These are phyloP conservation scores for Onychomys torridus DNA, from an alignment of 2,797 vertebrate genomes.

Conservation along the genomic window DNA sequence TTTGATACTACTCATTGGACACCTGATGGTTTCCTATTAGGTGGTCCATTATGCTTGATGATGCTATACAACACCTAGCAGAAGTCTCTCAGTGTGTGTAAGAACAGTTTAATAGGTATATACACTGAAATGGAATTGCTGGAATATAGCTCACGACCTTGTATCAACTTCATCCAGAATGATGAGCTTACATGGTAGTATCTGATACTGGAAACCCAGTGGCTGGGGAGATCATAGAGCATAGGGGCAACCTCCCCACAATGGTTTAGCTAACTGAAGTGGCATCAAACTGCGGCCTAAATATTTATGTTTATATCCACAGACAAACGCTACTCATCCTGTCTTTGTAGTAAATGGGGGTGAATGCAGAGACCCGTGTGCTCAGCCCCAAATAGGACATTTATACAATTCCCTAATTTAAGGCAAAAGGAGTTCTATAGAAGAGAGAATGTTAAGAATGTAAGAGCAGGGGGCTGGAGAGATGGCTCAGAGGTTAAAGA, in stretches of 20 bases:
- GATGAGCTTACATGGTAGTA: background rate
- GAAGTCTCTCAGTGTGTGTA: slow-evolving; percentile 16
- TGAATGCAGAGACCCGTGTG: background rate
- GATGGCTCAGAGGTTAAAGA: too few relatives aligned
- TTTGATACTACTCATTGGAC: background rate
- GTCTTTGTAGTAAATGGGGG: background rate
- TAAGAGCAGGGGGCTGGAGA: too few relatives aligned
- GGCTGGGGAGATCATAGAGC: too few relatives aligned
- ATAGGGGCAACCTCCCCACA: background rate
- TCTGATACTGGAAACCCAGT: background rate
- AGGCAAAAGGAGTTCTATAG: background rate
- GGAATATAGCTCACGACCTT: background rate
- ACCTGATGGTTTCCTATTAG: slow-evolving; percentile 12
- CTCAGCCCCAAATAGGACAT: background rate
- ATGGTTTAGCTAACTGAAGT: background rate
- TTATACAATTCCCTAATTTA: background rate
- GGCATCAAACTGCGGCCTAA: background rate
- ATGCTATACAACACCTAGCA: background rate
- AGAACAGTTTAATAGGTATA: background rate
- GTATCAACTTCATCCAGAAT: background rate
- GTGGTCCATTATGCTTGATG: background rate
- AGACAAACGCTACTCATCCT: background rate
- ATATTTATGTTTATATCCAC: background rate
- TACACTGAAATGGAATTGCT: background rate
- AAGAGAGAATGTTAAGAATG: background rate